phyloP scores from a whole-genome alignment of 2,888 invertebrate species.

The Aspidiotus destructor region DNA sequence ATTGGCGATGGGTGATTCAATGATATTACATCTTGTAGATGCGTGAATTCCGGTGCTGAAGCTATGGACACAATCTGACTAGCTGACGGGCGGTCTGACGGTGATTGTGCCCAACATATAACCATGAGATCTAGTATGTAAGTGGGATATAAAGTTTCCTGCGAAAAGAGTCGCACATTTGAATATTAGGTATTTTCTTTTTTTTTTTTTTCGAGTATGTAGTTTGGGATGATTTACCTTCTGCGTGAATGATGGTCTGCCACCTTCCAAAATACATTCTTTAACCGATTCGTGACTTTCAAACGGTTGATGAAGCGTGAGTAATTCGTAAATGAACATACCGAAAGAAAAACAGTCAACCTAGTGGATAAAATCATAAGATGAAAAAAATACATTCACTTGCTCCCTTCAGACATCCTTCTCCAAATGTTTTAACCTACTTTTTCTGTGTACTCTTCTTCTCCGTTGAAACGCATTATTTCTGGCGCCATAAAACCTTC shows the following conservation, averaged over 20 bases:
- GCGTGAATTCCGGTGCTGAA: conserved; percentile 86
- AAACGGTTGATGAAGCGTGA: conserved; percentile 87
- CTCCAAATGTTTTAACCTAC: conserved; percentile 42
- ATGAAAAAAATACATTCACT: background rate
- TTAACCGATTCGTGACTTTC: conserved; percentile 95
- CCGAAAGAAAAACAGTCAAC: conserved; percentile 94
- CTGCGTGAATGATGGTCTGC: conserved; percentile 75
- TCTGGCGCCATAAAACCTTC: conserved; percentile 99
- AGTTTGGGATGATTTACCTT: conserved; percentile 47
- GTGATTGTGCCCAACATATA: conserved; percentile 81
- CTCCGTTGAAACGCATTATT: conserved; percentile 95
- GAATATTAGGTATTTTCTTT: no score
- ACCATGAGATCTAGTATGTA: conserved; percentile 91
- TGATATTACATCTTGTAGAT: conserved; percentile 67
- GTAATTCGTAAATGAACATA: conserved; percentile 92
- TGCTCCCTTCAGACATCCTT: no score
- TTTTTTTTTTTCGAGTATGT: no score
- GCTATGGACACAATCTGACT: conserved; percentile 88
- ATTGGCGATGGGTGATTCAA: conserved; percentile 59
- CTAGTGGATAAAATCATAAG: conserved; percentile 49
- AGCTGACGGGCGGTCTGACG: conserved; percentile 77
- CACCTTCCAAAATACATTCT: conserved; percentile 91
- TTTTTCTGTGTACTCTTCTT: conserved; percentile 97
- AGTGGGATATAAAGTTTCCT: conserved; percentile 73
- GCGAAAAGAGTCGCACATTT: conserved; percentile 22